phyloP scores from a whole-genome alignment of 2,888 invertebrate species.

The Caenorhabditis zanzibari region DNA sequence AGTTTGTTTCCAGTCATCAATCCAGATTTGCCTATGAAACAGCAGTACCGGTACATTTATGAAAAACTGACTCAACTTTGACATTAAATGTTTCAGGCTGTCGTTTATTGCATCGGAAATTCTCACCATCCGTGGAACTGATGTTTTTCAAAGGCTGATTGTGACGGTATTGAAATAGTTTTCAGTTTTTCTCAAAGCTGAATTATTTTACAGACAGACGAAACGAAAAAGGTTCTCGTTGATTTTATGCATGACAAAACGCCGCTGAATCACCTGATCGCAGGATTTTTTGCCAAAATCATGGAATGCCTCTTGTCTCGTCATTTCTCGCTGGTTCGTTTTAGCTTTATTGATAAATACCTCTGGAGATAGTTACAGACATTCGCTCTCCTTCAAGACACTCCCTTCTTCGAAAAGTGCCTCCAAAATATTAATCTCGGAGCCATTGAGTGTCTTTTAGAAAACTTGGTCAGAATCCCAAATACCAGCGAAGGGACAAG shows the following conservation, averaged over 20 bases:
- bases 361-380: conserved; percentile 51
- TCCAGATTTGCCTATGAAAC: conserved; percentile 50
- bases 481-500: conserved; percentile 40
- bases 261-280: conserved; percentile 68
- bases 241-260: conserved; percentile 54
- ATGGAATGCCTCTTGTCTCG: conserved; percentile 63
- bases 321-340: conserved; percentile 53
- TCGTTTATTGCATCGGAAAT: conserved; percentile 72
- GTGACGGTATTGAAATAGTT: conserved; percentile 45
- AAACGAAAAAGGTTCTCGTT: conserved; percentile 44
- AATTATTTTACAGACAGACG: conserved; percentile 53
- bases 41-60: conserved; percentile 66
- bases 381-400: conserved; percentile 50
- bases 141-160: conserved; percentile 59
- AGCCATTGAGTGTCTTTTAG: conserved; percentile 67
- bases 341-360: not conserved
- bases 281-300: conserved; percentile 72
- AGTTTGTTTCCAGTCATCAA: conserved; percentile 65
- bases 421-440: conserved; percentile 63
- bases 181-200: not conserved
- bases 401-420: conserved; percentile 66
- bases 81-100: conserved; percentile 43
- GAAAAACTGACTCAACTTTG: not conserved
- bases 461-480: conserved; percentile 57
- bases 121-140: conserved; percentile 64